A percentile compares a stretch with the other conserved stretches of the same genome.
Conservation (phyloP, 2,888 invertebrate genomes). For the Lithosia quadra region DNA sequence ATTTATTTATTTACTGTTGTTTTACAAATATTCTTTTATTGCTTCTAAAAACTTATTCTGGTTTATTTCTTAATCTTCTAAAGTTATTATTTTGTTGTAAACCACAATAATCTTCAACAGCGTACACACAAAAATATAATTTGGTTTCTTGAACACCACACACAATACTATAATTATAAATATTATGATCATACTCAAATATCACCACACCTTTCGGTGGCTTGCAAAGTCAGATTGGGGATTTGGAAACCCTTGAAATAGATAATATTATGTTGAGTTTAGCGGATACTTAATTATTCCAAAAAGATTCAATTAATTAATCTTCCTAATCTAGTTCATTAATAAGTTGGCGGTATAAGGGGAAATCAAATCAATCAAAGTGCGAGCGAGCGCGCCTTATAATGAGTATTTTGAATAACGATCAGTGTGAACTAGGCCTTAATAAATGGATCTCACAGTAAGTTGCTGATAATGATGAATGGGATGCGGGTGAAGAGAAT, state of each 20-base stretch:
- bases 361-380: conserved; percentile 42
- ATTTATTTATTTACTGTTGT: too few relatives aligned
- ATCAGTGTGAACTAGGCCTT: conserved; percentile 33
- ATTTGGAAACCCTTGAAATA: background rate
- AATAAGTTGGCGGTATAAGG: conserved; percentile 34
- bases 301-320: conserved; percentile 14
- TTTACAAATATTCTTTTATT: too few relatives aligned
- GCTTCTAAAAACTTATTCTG: too few relatives aligned
- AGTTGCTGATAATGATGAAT: conserved; percentile 37
- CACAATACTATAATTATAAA: too few relatives aligned
- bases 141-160: too few relatives aligned
- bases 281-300: conserved; percentile 12
- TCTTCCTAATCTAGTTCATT: conserved; percentile 37
- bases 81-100: too few relatives aligned
- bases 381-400: conserved; percentile 30
- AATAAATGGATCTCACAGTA: conserved; percentile 43
- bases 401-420: conserved; percentile 46
- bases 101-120: too few relatives aligned
- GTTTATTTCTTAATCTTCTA: too few relatives aligned
- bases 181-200: background rate
- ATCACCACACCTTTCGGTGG: background rate
- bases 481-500: conserved; percentile 18
- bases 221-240: background rate
- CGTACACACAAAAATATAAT: too few relatives aligned
- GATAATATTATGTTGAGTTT: conserved; percentile 9